phyloP scores from a whole-genome alignment of 2,888 invertebrate species.

The Euclidia mi region DNA sequence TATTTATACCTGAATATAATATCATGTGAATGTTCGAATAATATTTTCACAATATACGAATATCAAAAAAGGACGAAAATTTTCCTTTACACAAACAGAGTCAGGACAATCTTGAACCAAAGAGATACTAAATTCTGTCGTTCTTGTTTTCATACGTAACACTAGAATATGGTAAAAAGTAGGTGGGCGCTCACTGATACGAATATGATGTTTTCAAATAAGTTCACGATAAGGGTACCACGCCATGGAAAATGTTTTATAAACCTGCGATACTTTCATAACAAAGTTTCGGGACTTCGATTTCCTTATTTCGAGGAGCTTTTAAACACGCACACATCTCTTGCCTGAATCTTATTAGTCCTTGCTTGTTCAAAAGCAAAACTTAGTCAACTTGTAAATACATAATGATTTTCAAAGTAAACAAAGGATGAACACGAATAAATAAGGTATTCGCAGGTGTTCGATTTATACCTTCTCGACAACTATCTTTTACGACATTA shows the following conservation, averaged over 20 bases:
- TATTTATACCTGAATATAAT: no score
- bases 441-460: conserved; percentile 35
- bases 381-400: conserved; percentile 37
- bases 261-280: conserved; percentile 46
- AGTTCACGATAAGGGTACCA: conserved; percentile 45
- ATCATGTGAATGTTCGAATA: not conserved
- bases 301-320: conserved; percentile 54
- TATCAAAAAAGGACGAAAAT: not conserved
- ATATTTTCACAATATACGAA: not conserved
- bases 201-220: conserved; percentile 54
- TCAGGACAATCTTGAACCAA: conserved; percentile 15
- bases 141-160: conserved; percentile 25
- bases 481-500: conserved; percentile 44
- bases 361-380: conserved; percentile 15
- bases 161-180: conserved; percentile 38
- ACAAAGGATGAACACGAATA: conserved; percentile 27
- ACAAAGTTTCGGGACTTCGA: conserved; percentile 49
- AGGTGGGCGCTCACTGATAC: conserved; percentile 43
- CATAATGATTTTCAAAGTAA: conserved; percentile 33
- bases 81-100: not conserved
- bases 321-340: conserved; percentile 36
- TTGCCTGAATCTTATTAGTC: conserved; percentile 30
- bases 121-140: conserved; percentile 22
- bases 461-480: conserved; percentile 17
- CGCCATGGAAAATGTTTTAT: conserved; percentile 47